Evolutionary conservation across 1,140 invertebrate species (phyloP).

Genomic region (Pseudomyrmex flavicornis): DNA sequence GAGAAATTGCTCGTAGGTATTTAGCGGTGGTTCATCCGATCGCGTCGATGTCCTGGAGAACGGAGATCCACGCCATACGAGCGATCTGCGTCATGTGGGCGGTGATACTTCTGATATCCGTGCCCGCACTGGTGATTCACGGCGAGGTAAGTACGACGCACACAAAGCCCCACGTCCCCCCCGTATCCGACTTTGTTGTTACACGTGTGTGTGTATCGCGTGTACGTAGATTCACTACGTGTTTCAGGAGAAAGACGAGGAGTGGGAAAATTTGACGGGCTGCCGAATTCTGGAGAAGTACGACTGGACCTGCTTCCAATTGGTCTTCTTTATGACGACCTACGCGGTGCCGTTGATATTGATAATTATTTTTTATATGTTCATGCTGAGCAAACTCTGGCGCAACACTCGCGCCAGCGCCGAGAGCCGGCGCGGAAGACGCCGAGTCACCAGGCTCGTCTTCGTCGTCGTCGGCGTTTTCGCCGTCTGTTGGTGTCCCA

Average conservation of each 20-base stretch:
- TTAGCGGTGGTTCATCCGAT: slow-evolving; percentile 98
- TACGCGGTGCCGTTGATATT: slow-evolving; percentile 94
- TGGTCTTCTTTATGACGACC: slow-evolving; percentile 93
- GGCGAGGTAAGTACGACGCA: slow-evolving; percentile 87
- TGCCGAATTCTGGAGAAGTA: slow-evolving; percentile 80
- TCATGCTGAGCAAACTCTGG: slow-evolving; percentile 96
- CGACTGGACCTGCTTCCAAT: slow-evolving; percentile 86
- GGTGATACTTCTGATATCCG: slow-evolving; percentile 90
- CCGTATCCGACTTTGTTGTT: not conserved
- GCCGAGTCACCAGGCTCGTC: slow-evolving; percentile 96
- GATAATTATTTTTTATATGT: slow-evolving; percentile 95
- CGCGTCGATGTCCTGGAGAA: slow-evolving; percentile 94
- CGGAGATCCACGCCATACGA: slow-evolving; percentile 92
- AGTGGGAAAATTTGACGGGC: slow-evolving; percentile 72
- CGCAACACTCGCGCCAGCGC: slow-evolving; percentile 90
- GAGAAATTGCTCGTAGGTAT: slow-evolving; percentile 85
- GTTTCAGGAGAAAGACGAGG: slow-evolving; percentile 71
- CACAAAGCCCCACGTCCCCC: not conserved
- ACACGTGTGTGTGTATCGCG: slow-evolving; percentile 16
- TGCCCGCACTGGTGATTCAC: slow-evolving; percentile 92
- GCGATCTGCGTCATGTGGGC: slow-evolving; percentile 94
- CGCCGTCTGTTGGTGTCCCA: slow-evolving; percentile 97
- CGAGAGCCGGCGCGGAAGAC: slow-evolving; percentile 92
- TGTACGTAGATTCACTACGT: slow-evolving; percentile 69
- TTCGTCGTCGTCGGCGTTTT: slow-evolving; percentile 97